phyloP scores from a whole-genome alignment of 2,113 vertebrate genomes.

The Lathamus discolor region DNA sequence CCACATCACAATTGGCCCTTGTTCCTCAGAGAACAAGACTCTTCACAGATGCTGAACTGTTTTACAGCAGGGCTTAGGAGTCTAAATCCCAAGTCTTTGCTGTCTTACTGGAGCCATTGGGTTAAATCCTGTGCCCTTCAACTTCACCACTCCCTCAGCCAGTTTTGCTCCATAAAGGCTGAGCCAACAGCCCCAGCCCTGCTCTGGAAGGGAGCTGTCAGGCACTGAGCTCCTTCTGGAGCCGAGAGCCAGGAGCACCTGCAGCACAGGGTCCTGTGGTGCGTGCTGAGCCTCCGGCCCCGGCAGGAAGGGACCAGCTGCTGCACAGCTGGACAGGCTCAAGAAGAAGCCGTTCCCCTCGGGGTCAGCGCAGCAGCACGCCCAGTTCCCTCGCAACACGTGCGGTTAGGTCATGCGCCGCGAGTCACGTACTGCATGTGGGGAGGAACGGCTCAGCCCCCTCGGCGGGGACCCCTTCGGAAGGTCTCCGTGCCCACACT shows the following conservation, averaged over 20 bases:
- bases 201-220: background rate
- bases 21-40: background rate
- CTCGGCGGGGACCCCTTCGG: fast-evolving
- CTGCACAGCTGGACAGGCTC: slow-evolving; percentile 9
- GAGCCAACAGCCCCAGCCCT: background rate
- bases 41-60: background rate
- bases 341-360: background rate
- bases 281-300: background rate
- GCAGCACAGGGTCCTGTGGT: background rate
- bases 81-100: background rate
- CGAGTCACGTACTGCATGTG: background rate
- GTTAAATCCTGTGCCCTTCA: background rate
- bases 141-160: background rate
- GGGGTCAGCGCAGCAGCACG: background rate
- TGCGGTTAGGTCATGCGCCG: background rate
- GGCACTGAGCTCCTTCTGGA: background rate
- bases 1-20: slow-evolving; percentile 9
- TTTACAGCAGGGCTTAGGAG: background rate
- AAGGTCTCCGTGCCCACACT: background rate
- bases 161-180: background rate
- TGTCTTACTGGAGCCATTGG: background rate
- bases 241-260: background rate
- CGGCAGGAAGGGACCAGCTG: background rate
- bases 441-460: background rate
- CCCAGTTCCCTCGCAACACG: background rate